phyloP scores from a whole-genome alignment of 2,113 vertebrate genomes.

The Agelaius tricolor region DNA sequence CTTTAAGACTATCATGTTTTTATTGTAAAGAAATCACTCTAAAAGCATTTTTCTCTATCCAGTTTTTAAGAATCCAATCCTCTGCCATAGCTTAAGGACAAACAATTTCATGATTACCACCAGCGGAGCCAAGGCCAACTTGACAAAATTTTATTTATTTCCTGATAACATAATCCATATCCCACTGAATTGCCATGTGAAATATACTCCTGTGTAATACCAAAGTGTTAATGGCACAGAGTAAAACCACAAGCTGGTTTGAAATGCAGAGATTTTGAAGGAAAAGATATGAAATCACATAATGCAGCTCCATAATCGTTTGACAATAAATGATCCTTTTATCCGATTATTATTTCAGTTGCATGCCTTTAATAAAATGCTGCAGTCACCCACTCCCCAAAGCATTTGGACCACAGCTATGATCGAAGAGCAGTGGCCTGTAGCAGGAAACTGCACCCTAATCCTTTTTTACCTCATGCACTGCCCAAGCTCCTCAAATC shows the following conservation, averaged over 20 bases:
- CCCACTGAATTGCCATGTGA: slow-evolving; percentile 59
- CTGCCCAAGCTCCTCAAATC: neutral
- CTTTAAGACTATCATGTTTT: slow-evolving; percentile 60
- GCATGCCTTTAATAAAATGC: slow-evolving; percentile 57
- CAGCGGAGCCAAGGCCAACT: slow-evolving; percentile 48
- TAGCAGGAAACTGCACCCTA: neutral
- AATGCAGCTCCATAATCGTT: slow-evolving; percentile 66
- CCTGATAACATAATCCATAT: slow-evolving; percentile 71
- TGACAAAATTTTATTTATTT: slow-evolving; percentile 72
- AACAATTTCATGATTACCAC: slow-evolving; percentile 67
- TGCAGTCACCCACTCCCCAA: slow-evolving; percentile 21
- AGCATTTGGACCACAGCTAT: neutral
- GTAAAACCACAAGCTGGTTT: slow-evolving; percentile 69
- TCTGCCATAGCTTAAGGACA: slow-evolving; percentile 71
- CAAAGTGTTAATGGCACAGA: slow-evolving; percentile 68
- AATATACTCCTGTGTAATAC: slow-evolving; percentile 54
- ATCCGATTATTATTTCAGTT: slow-evolving; percentile 64
- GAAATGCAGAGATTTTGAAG: slow-evolving; percentile 62
- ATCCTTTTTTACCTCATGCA: neutral
- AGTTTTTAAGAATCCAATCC: slow-evolving; percentile 73
- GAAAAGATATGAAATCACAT: slow-evolving; percentile 57
- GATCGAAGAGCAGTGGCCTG: neutral
- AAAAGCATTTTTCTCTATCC: slow-evolving; percentile 73
- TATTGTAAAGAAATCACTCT: slow-evolving; percentile 71
- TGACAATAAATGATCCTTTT: slow-evolving; percentile 68